Conservation (phyloP, 2,113 vertebrate species). For the Syngnathus scovelli region DNA sequence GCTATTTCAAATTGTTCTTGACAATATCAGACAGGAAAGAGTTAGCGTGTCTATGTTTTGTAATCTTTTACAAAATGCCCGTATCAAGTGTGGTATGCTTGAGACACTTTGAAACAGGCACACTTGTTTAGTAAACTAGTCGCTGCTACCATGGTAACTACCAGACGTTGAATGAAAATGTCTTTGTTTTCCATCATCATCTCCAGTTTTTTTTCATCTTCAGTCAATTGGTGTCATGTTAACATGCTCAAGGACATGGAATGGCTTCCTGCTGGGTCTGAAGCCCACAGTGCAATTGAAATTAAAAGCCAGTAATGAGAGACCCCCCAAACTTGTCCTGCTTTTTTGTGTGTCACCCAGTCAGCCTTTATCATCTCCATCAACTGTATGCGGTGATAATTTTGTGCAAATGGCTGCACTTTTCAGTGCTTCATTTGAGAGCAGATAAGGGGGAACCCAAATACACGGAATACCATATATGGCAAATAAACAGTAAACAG, state of each 20-base stretch:
- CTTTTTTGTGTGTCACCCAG: not conserved
- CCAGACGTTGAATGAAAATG: too few species aligned
- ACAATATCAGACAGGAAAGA: too few species aligned
- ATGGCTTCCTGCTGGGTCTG: not conserved
- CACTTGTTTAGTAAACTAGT: too few species aligned
- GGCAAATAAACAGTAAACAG: constrained; percentile 3
- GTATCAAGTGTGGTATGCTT: too few species aligned
- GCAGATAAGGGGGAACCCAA: not conserved
- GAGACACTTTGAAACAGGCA: too few species aligned
- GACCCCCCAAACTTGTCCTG: not conserved
- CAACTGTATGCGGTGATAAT: not conserved
- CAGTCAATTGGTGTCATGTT: too few species aligned
- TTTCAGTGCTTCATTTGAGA: not conserved
- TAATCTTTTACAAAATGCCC: too few species aligned
- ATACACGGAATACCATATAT: not conserved
- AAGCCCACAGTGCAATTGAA: not conserved
- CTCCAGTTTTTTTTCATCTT: too few species aligned
- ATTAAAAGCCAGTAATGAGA: not conserved
- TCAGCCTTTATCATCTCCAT: not conserved
- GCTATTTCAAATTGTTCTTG: too few species aligned
- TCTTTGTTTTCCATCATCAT: too few species aligned
- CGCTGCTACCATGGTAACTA: too few species aligned
- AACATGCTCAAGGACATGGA: not conserved
- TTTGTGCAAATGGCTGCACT: not conserved
- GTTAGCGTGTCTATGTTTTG: too few species aligned